Percentiles rank a stretch among this genome's conserved stretches.
Evolutionary conservation across 2,797 vertebrate species (phyloP).

Genomic region (Notolepis coatsorum): DNA sequence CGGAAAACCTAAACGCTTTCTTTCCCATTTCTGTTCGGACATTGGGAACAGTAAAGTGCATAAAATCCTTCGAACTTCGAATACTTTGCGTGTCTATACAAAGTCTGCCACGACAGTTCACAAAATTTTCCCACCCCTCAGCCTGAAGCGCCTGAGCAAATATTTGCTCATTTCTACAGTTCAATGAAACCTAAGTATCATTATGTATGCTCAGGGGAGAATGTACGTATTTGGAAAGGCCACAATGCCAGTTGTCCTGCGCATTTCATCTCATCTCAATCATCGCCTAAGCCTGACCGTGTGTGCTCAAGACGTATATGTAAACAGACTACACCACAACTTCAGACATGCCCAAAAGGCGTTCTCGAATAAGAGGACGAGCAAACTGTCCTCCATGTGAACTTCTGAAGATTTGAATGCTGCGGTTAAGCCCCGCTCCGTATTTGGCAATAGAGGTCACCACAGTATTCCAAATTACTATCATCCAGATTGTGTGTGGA

Average conservation of each 20-base stretch:
- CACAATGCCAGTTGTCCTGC: too few species aligned
- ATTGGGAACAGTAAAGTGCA: too few species aligned
- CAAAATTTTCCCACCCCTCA: slow-evolving; percentile 33
- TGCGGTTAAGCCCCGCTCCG: slow-evolving; percentile 45
- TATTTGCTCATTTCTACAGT: slow-evolving; percentile 15
- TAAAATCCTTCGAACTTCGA: background rate
- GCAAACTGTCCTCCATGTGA: slow-evolving; percentile 3
- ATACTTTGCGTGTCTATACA: slow-evolving; percentile 1
- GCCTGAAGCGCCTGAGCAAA: background rate
- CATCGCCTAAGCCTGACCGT: slow-evolving; percentile 4
- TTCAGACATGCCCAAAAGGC: slow-evolving; percentile 7
- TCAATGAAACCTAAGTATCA: too few species aligned
- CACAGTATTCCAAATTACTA: slow-evolving; percentile 56
- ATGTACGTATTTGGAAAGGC: too few species aligned
- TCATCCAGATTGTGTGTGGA: slow-evolving; percentile 32
- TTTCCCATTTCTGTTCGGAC: too few species aligned
- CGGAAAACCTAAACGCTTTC: too few species aligned
- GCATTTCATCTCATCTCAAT: slow-evolving; percentile 4
- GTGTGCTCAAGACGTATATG: slow-evolving; percentile 2
- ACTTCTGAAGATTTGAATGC: slow-evolving; percentile 37
- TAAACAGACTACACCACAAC: background rate
- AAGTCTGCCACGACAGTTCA: slow-evolving; percentile 1
- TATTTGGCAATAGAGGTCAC: slow-evolving; percentile 46
- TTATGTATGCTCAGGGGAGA: too few species aligned
- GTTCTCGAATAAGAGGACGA: slow-evolving; percentile 15